Percentiles rank a stretch among this genome's conserved stretches.
Conservation (phyloP, 2,888 invertebrate genomes). For the Hyalella azteca region DNA sequence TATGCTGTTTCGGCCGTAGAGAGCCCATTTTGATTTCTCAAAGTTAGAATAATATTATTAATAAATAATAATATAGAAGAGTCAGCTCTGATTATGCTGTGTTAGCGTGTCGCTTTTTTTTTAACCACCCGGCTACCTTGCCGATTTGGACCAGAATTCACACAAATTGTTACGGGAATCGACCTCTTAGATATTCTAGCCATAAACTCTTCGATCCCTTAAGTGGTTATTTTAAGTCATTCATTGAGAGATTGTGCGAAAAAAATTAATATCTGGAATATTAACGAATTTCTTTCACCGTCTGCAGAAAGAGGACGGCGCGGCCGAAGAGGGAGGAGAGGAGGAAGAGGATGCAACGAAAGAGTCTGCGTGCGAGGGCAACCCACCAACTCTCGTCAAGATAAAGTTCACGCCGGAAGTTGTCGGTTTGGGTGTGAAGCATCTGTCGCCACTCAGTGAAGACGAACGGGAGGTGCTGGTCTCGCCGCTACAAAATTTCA, state of each 20-base stretch:
- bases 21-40: background rate
- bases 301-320: background rate
- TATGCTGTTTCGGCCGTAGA: background rate
- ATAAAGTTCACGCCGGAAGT: background rate
- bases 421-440: background rate
- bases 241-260: no score
- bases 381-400: background rate
- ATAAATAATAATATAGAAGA: background rate
- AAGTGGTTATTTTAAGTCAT: background rate
- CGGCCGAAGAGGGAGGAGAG: background rate
- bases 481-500: constrained; percentile 5
- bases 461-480: constrained; percentile 6
- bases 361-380: background rate
- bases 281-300: no score
- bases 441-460: background rate
- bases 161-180: background rate
- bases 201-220: background rate
- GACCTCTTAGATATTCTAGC: background rate
- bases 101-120: background rate
- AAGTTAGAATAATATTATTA: background rate
- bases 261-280: no score
- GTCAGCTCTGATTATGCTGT: background rate
- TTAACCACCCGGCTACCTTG: background rate
- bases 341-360: background rate
- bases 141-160: background rate